A percentile compares a stretch with the other conserved stretches of the same genome.
phyloP scores from a whole-genome alignment of 2,113 vertebrate genomes.

The Chelonoidis abingdonii region DNA sequence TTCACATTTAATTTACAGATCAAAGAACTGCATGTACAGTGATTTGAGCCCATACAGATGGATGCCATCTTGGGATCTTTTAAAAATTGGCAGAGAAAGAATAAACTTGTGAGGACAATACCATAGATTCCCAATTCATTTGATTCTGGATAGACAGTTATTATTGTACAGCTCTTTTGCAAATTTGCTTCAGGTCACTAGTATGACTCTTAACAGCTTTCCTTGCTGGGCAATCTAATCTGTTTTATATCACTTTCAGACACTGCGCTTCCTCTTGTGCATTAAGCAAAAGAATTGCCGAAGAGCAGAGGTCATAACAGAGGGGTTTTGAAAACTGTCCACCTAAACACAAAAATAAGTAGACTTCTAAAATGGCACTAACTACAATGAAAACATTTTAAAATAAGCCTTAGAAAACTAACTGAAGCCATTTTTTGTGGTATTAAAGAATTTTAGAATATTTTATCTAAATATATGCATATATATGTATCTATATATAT shows the following conservation, averaged over 20 bases:
- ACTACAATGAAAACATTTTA: slow-evolving; percentile 57
- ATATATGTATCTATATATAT: background rate
- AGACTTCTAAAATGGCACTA: slow-evolving; percentile 32
- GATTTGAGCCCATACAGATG: background rate
- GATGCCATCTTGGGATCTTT: background rate
- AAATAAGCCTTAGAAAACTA: slow-evolving; percentile 47
- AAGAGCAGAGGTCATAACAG: slow-evolving; percentile 13
- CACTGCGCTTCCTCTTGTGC: slow-evolving; percentile 20
- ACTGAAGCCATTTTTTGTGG: slow-evolving; percentile 58
- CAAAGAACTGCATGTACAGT: background rate
- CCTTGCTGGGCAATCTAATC: slow-evolving; percentile 12
- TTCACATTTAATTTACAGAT: background rate
- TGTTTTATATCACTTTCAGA: slow-evolving; percentile 46
- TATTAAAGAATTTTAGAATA: slow-evolving; percentile 45
- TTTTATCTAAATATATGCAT: slow-evolving; percentile 28
- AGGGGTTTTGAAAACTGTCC: slow-evolving; percentile 45
- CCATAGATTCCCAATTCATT: background rate
- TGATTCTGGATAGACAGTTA: background rate
- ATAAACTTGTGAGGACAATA: background rate
- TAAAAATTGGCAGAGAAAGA: background rate
- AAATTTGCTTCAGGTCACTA: slow-evolving; percentile 3
- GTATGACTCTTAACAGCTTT: background rate
- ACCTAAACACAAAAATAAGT: slow-evolving; percentile 38
- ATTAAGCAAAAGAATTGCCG: slow-evolving; percentile 49
- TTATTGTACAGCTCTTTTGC: background rate